Conservation (phyloP, 2,888 invertebrate species). For the Galerucella calmariensis region DNA sequence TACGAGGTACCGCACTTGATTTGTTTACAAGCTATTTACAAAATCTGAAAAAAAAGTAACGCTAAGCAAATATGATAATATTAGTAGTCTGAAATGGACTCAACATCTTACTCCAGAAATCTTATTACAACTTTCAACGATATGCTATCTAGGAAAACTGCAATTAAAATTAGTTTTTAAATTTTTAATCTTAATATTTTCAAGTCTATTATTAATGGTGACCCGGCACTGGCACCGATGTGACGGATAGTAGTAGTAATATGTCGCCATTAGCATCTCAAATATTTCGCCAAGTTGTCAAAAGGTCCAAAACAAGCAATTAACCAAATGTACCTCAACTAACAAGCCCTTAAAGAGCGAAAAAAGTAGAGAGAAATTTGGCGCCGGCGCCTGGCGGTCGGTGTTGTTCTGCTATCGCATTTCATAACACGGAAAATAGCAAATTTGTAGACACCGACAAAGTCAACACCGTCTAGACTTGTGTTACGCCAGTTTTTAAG, state of each 20-base stretch:
- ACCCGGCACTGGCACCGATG: not conserved
- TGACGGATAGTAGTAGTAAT: not conserved
- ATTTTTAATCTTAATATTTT: too few species aligned
- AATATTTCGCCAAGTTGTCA: slow-evolving; percentile 46
- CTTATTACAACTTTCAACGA: too few species aligned
- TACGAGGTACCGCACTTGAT: too few species aligned
- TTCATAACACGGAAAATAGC: slow-evolving; percentile 52
- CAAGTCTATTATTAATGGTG: not conserved
- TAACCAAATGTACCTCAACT: slow-evolving; percentile 50
- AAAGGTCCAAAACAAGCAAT: slow-evolving; percentile 54
- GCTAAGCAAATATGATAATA: too few species aligned
- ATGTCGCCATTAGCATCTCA: slow-evolving; percentile 28
- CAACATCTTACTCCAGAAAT: too few species aligned
- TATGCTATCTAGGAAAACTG: too few species aligned
- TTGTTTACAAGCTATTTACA: too few species aligned
- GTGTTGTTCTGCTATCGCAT: slow-evolving; percentile 46
- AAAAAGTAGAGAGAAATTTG: slow-evolving; percentile 36
- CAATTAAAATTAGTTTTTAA: too few species aligned
- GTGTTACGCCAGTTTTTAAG: slow-evolving; percentile 21
- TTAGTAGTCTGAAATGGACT: too few species aligned
- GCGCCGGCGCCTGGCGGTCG: slow-evolving; percentile 46
- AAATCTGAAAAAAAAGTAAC: too few species aligned
- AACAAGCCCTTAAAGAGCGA: slow-evolving; percentile 8
- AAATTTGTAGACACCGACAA: slow-evolving; percentile 52
- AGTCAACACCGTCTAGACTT: slow-evolving; percentile 34